These are phyloP conservation scores for Helicoverpa armigera DNA, from an alignment of 1,140 invertebrate species.

Conservation along the genomic window DNA sequence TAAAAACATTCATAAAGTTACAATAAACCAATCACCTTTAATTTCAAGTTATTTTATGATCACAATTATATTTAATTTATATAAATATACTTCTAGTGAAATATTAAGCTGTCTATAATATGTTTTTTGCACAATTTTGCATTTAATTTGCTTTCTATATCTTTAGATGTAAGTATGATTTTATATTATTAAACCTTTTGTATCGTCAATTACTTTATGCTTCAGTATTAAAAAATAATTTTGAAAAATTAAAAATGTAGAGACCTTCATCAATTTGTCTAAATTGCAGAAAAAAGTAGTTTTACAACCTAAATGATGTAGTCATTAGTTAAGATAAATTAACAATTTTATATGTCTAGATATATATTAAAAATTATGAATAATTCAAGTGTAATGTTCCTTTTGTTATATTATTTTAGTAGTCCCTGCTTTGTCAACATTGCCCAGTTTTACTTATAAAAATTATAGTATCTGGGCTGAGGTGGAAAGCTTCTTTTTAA, in stretches of 20 bases:
- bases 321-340: slow-evolving; percentile 29
- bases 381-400: slow-evolving; percentile 21
- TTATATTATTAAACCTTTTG: neutral
- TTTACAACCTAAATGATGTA: slow-evolving; percentile 1
- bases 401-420: slow-evolving; percentile 18
- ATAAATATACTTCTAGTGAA: neutral
- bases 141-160: slow-evolving; percentile 42
- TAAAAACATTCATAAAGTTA: too few relatives aligned
- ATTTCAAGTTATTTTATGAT: too few relatives aligned
- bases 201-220: neutral
- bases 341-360: slow-evolving; percentile 24
- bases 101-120: slow-evolving; percentile 35
- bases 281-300: neutral
- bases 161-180: slow-evolving; percentile 21
- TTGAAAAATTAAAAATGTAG: neutral
- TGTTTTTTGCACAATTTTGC: slow-evolving; percentile 42
- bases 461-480: neutral
- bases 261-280: neutral
- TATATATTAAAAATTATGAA: neutral
- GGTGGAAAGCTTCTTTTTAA: neutral
- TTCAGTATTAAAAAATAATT: slow-evolving; percentile 41
- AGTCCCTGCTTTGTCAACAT: neutral
- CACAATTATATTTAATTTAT: neutral
- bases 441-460: neutral
- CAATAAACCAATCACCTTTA: too few relatives aligned